phyloP scores from a whole-genome alignment of 2,888 invertebrate genomes.

The Zeuzera pyrina region DNA sequence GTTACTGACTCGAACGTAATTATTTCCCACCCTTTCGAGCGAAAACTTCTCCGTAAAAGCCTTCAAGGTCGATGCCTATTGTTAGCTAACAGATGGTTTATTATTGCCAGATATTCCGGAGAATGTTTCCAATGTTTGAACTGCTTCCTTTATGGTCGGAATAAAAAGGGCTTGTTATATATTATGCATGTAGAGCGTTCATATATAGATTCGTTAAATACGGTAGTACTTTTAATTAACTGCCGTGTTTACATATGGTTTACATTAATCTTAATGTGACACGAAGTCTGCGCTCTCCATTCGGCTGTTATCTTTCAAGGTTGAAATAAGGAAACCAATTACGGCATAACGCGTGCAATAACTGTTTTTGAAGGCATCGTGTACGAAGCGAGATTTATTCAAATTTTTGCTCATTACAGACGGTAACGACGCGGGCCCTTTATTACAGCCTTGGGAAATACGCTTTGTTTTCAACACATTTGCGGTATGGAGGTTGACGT shows the following conservation, averaged over 20 bases:
- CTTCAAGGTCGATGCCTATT: constrained; percentile 66
- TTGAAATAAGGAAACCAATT: too few relatives aligned
- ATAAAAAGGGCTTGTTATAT: too few relatives aligned
- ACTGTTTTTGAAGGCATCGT: not conserved
- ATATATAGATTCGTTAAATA: too few relatives aligned
- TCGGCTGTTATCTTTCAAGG: too few relatives aligned
- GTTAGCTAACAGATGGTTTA: constrained; percentile 59
- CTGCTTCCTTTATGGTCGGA: constrained; percentile 20
- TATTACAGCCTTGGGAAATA: constrained; percentile 41
- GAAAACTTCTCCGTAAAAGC: constrained; percentile 60
- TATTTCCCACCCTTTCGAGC: constrained; percentile 67
- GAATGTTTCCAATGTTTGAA: constrained; percentile 29
- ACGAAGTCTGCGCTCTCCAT: too few relatives aligned
- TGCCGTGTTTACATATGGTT: too few relatives aligned
- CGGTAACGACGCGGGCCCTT: constrained; percentile 35
- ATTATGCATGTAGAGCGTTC: too few relatives aligned
- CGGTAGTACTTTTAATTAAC: too few relatives aligned
- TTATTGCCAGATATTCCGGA: constrained; percentile 38
- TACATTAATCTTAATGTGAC: too few relatives aligned
- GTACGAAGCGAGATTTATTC: constrained; percentile 22
- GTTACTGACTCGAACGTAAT: constrained; percentile 71
- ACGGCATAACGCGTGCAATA: not conserved
- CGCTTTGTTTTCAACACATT: constrained; percentile 38
- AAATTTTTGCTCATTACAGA: constrained; percentile 40
- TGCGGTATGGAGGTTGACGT: constrained; percentile 32